Conservation (phyloP, 1,140 invertebrate species). For the Microplitis demolitor region DNA sequence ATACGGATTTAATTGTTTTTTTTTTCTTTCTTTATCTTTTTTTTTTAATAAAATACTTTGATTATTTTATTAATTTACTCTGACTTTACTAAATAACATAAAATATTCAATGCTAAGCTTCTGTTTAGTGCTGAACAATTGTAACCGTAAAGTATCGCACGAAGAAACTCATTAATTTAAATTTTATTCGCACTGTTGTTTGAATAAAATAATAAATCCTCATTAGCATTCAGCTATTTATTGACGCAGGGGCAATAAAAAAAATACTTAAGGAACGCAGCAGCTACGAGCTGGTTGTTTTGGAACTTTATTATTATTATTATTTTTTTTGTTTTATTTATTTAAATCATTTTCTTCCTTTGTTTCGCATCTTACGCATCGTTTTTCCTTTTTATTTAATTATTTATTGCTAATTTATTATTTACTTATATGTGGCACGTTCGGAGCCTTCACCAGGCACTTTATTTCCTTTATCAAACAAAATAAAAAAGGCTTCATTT, state of each 20-base stretch:
- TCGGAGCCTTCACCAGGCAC: neutral
- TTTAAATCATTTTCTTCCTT: constrained; percentile 3
- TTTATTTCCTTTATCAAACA: neutral
- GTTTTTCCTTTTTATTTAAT: neutral
- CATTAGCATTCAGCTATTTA: neutral
- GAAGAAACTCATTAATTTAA: constrained; percentile 25
- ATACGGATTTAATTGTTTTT: constrained; percentile 17
- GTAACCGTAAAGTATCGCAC: constrained; percentile 37
- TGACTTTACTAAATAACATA: neutral
- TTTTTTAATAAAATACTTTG: constrained; percentile 4
- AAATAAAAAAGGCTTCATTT: constrained; percentile 36
- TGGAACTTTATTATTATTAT: constrained; percentile 41
- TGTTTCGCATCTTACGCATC: too few species aligned
- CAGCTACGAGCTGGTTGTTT: constrained; percentile 23
- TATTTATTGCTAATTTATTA: constrained; percentile 7
- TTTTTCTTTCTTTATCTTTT: neutral
- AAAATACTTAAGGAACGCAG: neutral
- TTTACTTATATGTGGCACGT: constrained; percentile 1
- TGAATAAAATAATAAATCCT: neutral
- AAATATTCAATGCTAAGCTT: neutral
- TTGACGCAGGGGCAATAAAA: neutral
- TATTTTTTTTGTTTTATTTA: constrained; percentile 9
- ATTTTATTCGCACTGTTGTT: neutral
- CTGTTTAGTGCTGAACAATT: neutral
- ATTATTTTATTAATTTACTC: neutral